These are phyloP conservation scores for Amblyopsis hoosieri DNA, from an alignment of 2,797 vertebrate genomes.

Conservation along the genomic window DNA sequence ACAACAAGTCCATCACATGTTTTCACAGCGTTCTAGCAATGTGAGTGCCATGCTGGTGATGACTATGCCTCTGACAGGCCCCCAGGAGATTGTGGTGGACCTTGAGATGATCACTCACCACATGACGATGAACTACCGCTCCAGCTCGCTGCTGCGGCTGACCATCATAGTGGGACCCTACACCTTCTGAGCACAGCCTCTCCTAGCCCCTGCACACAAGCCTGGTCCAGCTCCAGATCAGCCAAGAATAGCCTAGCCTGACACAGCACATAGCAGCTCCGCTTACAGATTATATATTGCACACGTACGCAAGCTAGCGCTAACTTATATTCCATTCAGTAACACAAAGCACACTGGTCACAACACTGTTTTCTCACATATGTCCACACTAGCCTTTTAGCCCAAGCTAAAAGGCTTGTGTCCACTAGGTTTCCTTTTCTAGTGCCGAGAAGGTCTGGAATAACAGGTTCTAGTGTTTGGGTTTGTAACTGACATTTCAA, in stretches of 20 bases:
- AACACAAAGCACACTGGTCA: slow-evolving; percentile 22
- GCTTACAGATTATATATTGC: slow-evolving; percentile 30
- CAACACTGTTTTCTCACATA: slow-evolving; percentile 35
- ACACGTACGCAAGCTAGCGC: slow-evolving; percentile 12
- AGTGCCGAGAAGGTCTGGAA: slow-evolving; percentile 7
- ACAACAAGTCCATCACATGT: slow-evolving; percentile 60
- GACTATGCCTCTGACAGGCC: slow-evolving; percentile 89
- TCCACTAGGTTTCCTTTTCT: slow-evolving; percentile 56
- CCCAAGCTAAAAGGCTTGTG: slow-evolving; percentile 33
- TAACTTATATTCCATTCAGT: slow-evolving; percentile 16
- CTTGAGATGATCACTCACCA: slow-evolving; percentile 97
- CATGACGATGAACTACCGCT: slow-evolving; percentile 87
- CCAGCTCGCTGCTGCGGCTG: slow-evolving; percentile 92
- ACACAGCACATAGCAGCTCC: slow-evolving; percentile 25
- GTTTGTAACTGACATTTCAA: background rate
- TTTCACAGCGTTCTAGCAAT: slow-evolving; percentile 86
- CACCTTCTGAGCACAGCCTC: slow-evolving; percentile 79
- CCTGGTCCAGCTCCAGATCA: slow-evolving; percentile 34
- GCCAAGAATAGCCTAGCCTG: slow-evolving; percentile 41
- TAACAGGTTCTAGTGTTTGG: slow-evolving; percentile 18
- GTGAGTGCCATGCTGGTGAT: slow-evolving; percentile 94
- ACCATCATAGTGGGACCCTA: slow-evolving; percentile 95
- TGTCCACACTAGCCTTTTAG: slow-evolving; percentile 15
- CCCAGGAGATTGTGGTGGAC: slow-evolving; percentile 91
- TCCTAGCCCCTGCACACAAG: slow-evolving; percentile 14